Percentiles rank a stretch among this genome's conserved stretches.
phyloP scores from a whole-genome alignment of 2,888 invertebrate genomes.

The Ectemnius continuus region DNA sequence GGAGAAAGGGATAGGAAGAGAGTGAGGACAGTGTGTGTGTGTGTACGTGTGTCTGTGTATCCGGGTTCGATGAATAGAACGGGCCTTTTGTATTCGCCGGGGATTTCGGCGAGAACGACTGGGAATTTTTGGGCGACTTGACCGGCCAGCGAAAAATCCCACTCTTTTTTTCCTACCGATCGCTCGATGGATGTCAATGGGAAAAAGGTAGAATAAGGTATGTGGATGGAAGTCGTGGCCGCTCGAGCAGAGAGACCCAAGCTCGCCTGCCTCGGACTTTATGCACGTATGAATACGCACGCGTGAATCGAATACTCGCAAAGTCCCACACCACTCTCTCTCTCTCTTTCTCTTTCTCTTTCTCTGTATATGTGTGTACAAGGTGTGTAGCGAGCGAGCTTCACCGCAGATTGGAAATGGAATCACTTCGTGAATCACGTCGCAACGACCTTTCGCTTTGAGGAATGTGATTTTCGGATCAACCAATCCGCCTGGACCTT shows the following conservation, averaged over 20 bases:
- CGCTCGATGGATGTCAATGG: not conserved
- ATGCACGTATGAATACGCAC: slow-evolving; percentile 69
- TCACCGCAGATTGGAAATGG: slow-evolving; percentile 50
- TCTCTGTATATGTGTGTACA: too few relatives aligned
- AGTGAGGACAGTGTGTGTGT: too few relatives aligned
- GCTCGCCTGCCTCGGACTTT: slow-evolving; percentile 56
- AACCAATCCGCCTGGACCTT: slow-evolving; percentile 28
- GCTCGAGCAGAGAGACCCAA: slow-evolving; percentile 29
- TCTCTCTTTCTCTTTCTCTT: too few relatives aligned
- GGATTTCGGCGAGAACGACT: not conserved
- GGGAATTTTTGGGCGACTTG: not conserved
- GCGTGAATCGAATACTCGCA: slow-evolving; percentile 65
- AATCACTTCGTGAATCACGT: slow-evolving; percentile 53
- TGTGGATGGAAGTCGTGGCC: slow-evolving; percentile 27
- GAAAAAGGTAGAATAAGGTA: slow-evolving; percentile 11
- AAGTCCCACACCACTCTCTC: not conserved
- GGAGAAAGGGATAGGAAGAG: too few relatives aligned
- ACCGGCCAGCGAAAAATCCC: not conserved
- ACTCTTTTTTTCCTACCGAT: not conserved
- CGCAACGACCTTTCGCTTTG: slow-evolving; percentile 42
- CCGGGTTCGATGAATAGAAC: too few relatives aligned
- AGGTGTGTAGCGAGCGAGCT: slow-evolving; percentile 15
- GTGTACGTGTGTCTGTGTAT: too few relatives aligned
- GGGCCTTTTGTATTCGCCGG: too few relatives aligned
- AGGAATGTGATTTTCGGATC: slow-evolving; percentile 39